Conservation (phyloP, 2,888 invertebrate species). For the Mythimna loreyi region DNA sequence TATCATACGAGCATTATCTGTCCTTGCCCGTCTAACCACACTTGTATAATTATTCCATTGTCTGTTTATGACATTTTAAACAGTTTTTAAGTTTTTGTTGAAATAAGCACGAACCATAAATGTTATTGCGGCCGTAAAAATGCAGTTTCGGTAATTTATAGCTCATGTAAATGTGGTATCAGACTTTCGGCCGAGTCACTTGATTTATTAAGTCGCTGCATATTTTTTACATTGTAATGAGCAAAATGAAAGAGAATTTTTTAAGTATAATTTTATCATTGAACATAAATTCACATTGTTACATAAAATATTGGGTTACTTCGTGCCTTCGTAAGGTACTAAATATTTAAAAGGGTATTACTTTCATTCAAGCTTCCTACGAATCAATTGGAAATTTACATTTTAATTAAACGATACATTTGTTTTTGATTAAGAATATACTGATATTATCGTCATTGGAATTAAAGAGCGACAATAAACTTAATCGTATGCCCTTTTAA, state of each 20-base stretch:
- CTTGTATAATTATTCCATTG: conserved; percentile 86
- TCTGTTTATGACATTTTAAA: conserved; percentile 88
- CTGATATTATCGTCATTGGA: conserved; percentile 47
- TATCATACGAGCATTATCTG: conserved; percentile 64
- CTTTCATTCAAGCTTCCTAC: conserved; percentile 52
- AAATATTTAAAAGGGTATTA: conserved; percentile 45
- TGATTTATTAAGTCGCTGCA: conserved; percentile 79
- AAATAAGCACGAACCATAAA: conserved; percentile 87
- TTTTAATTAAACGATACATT: conserved; percentile 63
- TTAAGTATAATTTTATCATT: conserved; percentile 41
- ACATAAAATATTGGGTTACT: conserved; percentile 53
- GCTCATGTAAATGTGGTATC: conserved; percentile 83
- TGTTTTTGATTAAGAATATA: conserved; percentile 57
- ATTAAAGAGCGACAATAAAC: conserved; percentile 38
- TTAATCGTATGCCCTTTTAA: conserved; percentile 28
- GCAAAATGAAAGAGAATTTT: conserved; percentile 45
- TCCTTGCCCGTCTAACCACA: conserved; percentile 79
- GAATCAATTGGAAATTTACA: conserved; percentile 64
- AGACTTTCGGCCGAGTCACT: conserved; percentile 76
- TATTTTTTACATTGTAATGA: conserved; percentile 72
- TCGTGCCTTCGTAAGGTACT: conserved; percentile 30
- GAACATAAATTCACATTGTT: conserved; percentile 46
- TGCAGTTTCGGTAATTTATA: conserved; percentile 88
- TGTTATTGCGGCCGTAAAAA: conserved; percentile 87
- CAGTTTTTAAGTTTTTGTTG: conserved; percentile 88